Conservation (phyloP, 1,140 invertebrate species). For the Copidosoma floridanum region DNA sequence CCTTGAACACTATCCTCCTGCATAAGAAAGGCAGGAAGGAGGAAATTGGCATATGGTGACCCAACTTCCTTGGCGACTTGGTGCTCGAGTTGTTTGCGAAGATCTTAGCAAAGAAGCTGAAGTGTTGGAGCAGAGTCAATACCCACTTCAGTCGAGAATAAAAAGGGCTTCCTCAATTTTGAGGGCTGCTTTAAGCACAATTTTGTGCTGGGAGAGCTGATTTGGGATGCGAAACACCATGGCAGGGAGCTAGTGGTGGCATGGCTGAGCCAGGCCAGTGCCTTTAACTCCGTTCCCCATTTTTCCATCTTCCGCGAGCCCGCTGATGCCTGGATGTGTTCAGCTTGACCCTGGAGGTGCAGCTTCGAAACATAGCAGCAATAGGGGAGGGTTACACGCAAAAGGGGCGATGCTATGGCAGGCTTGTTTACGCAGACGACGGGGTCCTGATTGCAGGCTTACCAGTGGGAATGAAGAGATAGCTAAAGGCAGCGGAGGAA, state of each 20-base stretch:
- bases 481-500: slow-evolving; percentile 10
- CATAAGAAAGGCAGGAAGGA: slow-evolving; percentile 38
- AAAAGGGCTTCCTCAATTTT: slow-evolving; percentile 41
- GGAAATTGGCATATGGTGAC: slow-evolving; percentile 41
- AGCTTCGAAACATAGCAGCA: not conserved
- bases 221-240: slow-evolving; percentile 24
- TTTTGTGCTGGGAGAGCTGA: slow-evolving; percentile 34
- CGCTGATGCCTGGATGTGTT: slow-evolving; percentile 12
- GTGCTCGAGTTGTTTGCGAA: slow-evolving; percentile 42
- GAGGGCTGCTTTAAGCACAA: slow-evolving; percentile 48
- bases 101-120: slow-evolving; percentile 31
- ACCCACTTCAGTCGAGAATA: slow-evolving; percentile 21
- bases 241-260: slow-evolving; percentile 33
- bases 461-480: not conserved
- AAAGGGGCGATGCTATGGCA: no score
- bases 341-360: slow-evolving; percentile 12
- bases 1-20: slow-evolving; percentile 37
- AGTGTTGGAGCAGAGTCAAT: slow-evolving; percentile 19
- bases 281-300: slow-evolving; percentile 43
- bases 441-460: slow-evolving; percentile 3
- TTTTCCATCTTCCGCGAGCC: slow-evolving; percentile 23
- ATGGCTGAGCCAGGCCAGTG: slow-evolving; percentile 41
- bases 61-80: slow-evolving; percentile 39
- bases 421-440: slow-evolving; percentile 34
- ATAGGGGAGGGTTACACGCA: not conserved